Evolutionary conservation across 2,797 vertebrate species (phyloP).

Genomic region (Sebastes goodei): DNA sequence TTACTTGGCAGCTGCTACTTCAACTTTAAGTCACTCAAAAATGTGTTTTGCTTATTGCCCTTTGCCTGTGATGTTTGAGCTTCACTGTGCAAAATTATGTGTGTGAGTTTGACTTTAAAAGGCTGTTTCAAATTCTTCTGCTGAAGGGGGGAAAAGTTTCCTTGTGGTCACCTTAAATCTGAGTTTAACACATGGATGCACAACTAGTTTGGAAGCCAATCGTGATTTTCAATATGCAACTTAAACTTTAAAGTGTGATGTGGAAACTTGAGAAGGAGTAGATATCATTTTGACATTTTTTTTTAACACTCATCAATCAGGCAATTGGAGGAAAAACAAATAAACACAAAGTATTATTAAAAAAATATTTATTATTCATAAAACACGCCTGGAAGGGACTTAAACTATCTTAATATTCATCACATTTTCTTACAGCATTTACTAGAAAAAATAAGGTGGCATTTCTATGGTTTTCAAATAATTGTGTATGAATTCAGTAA

Average conservation of each 20-base stretch:
- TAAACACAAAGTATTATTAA: background rate
- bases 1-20: background rate
- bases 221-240: background rate
- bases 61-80: background rate
- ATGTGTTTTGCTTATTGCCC: background rate
- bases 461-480: background rate
- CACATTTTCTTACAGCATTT: background rate
- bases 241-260: background rate
- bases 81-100: background rate
- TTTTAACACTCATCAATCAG: background rate
- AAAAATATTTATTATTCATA: background rate
- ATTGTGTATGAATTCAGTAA: background rate
- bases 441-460: background rate
- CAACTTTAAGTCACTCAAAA: background rate
- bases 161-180: background rate
- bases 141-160: background rate
- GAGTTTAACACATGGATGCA: background rate
- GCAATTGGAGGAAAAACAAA: background rate
- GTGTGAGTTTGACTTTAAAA: background rate
- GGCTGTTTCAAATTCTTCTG: background rate
- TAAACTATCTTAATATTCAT: background rate
- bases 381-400: background rate
- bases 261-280: background rate
- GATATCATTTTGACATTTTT: too few species aligned
- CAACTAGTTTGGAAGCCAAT: background rate